Base-by-base conservation (phyloP, 2,113 vertebrate species). In the Typhlomys cinereus region DNA sequence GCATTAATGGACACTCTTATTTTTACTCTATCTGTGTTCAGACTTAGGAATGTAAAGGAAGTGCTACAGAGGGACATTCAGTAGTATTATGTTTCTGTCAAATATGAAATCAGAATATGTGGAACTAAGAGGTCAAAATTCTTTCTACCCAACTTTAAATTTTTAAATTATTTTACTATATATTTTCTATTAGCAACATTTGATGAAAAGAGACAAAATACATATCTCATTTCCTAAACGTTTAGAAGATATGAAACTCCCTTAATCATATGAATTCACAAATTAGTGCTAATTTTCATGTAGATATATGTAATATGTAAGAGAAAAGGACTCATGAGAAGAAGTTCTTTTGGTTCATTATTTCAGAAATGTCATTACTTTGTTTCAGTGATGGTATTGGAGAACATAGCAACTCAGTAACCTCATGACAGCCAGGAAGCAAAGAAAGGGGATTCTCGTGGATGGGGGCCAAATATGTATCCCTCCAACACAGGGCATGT, bases 81-180 rank as follows among this genome's bases (percentile, higher is more conserved):
- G 2, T 1, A 61, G 12, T 27, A 52, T 10, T 92, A 2, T 74
- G 44, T 27, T 52, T 93, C 69, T 46, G 14, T 69, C 44, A 89
- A 87, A 83, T n/a, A 83, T 3, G 7, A 74, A 17, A 82, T n/a
- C n/a, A n/a, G n/a, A n/a, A 25, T 9, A 54, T 70, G 4, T 5
- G 69, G 1, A 4, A 14, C 66, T 46, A 5, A 62, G 29, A 79
- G 36, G 54, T 44, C 8, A 57, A 34, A 79, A 41, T 83, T 36
- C 29, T 34, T 31, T 64, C 86, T 89, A 1, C 81, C 0, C 64
- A 25, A 15, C 46, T 74, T 79, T 50, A 50, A 64, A 80, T 13
- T 48, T 93, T 74, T 93, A 61, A 78, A 20, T 67, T 83, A 54
- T 69, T 79, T 57, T 92, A 54, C 59, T 39, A 69, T 20, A 76